Evolutionary conservation across 2,888 invertebrate species (phyloP).

Genomic region (Lacanobia wlatinum): DNA sequence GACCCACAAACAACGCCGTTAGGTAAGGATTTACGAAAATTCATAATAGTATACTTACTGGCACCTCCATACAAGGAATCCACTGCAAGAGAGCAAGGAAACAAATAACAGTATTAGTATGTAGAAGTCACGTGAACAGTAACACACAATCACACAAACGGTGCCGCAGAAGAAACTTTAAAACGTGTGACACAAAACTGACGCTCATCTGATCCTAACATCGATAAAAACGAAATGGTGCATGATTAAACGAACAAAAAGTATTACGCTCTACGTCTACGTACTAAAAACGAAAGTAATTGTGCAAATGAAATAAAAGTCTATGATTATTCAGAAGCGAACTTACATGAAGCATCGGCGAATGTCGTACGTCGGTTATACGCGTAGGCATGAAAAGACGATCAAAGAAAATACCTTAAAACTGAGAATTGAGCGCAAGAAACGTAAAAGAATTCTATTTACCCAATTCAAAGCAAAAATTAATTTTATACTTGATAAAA

Average conservation of each 20-base stretch:
- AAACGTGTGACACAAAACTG: slow-evolving; percentile 68
- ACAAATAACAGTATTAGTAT: slow-evolving; percentile 84
- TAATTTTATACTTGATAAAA: slow-evolving; percentile 74
- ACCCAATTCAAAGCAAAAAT: slow-evolving; percentile 81
- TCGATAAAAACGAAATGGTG: slow-evolving; percentile 84
- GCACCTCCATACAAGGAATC: slow-evolving; percentile 94
- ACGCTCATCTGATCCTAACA: slow-evolving; percentile 67
- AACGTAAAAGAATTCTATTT: slow-evolving; percentile 78
- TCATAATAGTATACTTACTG: slow-evolving; percentile 89
- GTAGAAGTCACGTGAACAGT: slow-evolving; percentile 55
- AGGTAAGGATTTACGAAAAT: slow-evolving; percentile 49
- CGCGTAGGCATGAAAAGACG: slow-evolving; percentile 88
- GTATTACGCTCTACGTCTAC: slow-evolving; percentile 83
- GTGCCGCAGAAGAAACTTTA: slow-evolving; percentile 72
- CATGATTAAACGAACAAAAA: slow-evolving; percentile 81
- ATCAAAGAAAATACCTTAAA: slow-evolving; percentile 86
- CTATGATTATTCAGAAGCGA: slow-evolving; percentile 76
- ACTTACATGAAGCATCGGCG: slow-evolving; percentile 89
- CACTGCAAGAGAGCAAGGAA: slow-evolving; percentile 90
- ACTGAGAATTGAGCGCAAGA: slow-evolving; percentile 82
- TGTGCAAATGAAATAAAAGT: slow-evolving; percentile 84
- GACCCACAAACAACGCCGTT: slow-evolving; percentile 62
- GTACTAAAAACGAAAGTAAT: slow-evolving; percentile 75
- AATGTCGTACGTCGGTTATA: slow-evolving; percentile 82
- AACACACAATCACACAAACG: slow-evolving; percentile 73